Evolutionary conservation across 1,140 invertebrate species (phyloP), one percentile per base, ranked within the genome.

Genomic region (Zaprionus lachaisei): DNA sequence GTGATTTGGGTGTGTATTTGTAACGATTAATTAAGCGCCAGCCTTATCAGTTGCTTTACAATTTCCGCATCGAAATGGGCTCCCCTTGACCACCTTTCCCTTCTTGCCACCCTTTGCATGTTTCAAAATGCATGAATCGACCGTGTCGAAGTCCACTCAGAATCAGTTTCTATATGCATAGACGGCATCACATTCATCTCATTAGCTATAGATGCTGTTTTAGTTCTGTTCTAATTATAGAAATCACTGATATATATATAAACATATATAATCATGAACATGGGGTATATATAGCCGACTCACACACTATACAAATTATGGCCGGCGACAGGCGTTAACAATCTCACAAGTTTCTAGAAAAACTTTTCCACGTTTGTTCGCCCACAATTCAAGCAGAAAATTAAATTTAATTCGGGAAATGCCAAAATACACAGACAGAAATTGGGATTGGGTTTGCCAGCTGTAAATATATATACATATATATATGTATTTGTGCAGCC

Each of bases 241-340:
- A n/a, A 7, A 34, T 44, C 63, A 47, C 34, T 28, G 60, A 17
- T 60, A 44, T 66, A 75, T 77, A 83, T 66, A 28, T 68, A 64
- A 41, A 22, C 11, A 57, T 24, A 28, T 58, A 15, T 47, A 15
- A 34, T 20, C 28, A 41, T 47, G 41, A 34, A 28, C 20, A 41
- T 47, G 41, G n/a, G 41, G 17, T 72, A 69, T 63, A 63, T 75
- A n/a, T 44, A 54, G 38, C 54, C 37, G 38, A 28, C 54, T 34
- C 14, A 54, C 12, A 56, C 9, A 62, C 24, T 24, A 22, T 77
- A 37, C 20, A 66, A 76, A 82, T 87, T 83, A 87, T 86, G 83
- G 80, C 77, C 72, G 84, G 67, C 84, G 83, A 87, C 83, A 87
- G 84, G 80, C 77, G 77, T 57, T 89, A 87, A 83, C 68, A 76